Evolutionary conservation across 2,113 vertebrate species (phyloP).

Genomic region (Notothenia coriiceps): DNA sequence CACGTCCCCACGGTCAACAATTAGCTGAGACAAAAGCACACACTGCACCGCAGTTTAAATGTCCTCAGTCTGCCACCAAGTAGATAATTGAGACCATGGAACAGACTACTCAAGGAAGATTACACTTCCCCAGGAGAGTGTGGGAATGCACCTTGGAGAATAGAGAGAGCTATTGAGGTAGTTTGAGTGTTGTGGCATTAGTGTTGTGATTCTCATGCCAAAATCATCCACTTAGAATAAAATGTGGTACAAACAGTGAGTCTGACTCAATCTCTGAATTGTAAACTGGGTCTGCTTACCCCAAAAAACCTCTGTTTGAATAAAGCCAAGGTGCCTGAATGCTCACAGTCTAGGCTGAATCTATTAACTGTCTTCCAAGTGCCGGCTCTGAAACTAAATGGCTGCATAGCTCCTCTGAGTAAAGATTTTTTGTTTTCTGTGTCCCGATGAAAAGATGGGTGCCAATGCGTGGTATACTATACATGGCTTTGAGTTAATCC

Average conservation of each 20-base stretch:
- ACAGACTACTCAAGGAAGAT: constrained; percentile 73
- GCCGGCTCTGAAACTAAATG: constrained; percentile 56
- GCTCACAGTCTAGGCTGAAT: constrained; percentile 41
- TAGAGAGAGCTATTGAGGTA: constrained; percentile 49
- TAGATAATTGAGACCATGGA: constrained; percentile 78
- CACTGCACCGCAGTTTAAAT: constrained; percentile 68
- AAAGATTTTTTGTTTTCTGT: constrained; percentile 4
- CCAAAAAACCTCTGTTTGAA: constrained; percentile 60
- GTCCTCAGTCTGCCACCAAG: constrained; percentile 74
- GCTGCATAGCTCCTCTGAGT: constrained; percentile 38
- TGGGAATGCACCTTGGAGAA: constrained; percentile 65
- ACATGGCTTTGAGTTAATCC: constrained; percentile 64
- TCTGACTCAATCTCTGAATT: constrained; percentile 45
- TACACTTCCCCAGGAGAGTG: constrained; percentile 63
- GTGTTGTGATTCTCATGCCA: constrained; percentile 57
- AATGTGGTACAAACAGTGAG: constrained; percentile 55
- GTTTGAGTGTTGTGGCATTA: constrained; percentile 63
- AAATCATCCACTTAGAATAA: constrained; percentile 67
- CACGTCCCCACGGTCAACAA: constrained; percentile 71
- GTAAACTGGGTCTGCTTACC: constrained; percentile 49
- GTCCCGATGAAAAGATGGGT: constrained; percentile 49
- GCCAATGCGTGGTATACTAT: constrained; percentile 56
- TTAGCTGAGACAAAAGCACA: constrained; percentile 79
- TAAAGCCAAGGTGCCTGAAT: constrained; percentile 50
- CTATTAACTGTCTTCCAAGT: constrained; percentile 51